Conservation (phyloP, 2,888 invertebrate species). For the Ophioninae sp. region DNA sequence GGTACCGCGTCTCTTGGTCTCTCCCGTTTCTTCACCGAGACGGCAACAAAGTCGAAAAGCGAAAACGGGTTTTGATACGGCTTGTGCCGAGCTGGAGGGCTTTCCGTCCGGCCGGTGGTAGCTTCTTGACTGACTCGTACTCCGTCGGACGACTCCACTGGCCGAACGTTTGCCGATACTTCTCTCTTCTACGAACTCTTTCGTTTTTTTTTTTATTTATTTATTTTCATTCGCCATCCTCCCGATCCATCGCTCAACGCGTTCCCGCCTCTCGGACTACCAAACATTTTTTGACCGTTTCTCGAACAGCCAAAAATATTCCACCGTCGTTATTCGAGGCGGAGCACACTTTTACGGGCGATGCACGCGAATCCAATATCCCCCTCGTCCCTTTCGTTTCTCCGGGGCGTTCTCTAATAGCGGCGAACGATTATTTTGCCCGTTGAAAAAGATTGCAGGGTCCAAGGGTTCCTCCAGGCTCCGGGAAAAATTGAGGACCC, state of each 20-base stretch:
- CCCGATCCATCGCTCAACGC: slow-evolving; percentile 34
- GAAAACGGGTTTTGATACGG: slow-evolving; percentile 55
- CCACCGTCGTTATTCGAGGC: slow-evolving; percentile 10
- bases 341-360: neutral
- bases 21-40: slow-evolving; percentile 39
- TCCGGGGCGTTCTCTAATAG: slow-evolving; percentile 16
- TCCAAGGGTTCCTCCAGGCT: slow-evolving; percentile 20
- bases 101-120: slow-evolving; percentile 50
- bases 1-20: slow-evolving; percentile 17
- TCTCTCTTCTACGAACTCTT: slow-evolving; percentile 38
- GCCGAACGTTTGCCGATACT: slow-evolving; percentile 36
- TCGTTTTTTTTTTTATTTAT: neutral
- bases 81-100: slow-evolving; percentile 53
- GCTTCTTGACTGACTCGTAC: slow-evolving; percentile 55
- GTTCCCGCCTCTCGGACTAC: slow-evolving; percentile 34
- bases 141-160: slow-evolving; percentile 21
- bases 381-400: slow-evolving; percentile 2
- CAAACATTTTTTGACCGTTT: slow-evolving; percentile 9
- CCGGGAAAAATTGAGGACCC: slow-evolving; percentile 35
- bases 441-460: slow-evolving; percentile 55
- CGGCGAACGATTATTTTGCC: slow-evolving; percentile 52
- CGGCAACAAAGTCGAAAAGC: slow-evolving; percentile 61
- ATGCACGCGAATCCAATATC: no score
- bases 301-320: slow-evolving; percentile 3
- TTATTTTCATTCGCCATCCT: slow-evolving; percentile 15